Percentiles rank a stretch among this genome's conserved stretches.
These are phyloP conservation scores for Plebejus anna DNA, from an alignment of 2,888 invertebrate species.

Conservation along the genomic window DNA sequence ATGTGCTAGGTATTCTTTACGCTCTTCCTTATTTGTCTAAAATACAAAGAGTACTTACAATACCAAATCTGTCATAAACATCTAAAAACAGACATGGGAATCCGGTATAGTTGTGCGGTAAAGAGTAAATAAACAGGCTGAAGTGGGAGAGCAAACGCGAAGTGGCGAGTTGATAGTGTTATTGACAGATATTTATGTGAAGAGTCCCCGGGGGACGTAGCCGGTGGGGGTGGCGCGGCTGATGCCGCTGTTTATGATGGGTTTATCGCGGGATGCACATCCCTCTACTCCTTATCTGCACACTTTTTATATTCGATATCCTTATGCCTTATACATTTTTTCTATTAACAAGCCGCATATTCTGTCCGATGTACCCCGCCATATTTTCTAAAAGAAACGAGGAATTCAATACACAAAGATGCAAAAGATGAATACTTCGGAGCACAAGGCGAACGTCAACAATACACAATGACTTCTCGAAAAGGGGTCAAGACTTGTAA, in stretches of 20 bases:
- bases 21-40: too few species aligned
- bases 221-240: background rate
- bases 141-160: slow-evolving; percentile 6
- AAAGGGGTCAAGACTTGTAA: slow-evolving; percentile 13
- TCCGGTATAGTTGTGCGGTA: background rate
- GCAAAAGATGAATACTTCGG: background rate
- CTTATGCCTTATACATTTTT: background rate
- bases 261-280: slow-evolving; percentile 20
- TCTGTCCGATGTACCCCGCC: background rate
- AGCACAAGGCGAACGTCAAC: slow-evolving; percentile 5
- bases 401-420: background rate
- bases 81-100: background rate
- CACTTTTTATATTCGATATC: background rate
- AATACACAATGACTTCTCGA: slow-evolving; percentile 9
- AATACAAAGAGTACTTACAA: background rate
- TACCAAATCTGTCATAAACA: background rate
- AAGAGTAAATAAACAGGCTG: background rate
- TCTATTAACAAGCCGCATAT: background rate
- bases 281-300: background rate
- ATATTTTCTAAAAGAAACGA: background rate
- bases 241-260: slow-evolving; percentile 22
- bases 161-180: slow-evolving; percentile 22
- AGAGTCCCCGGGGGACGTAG: background rate
- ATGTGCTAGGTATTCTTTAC: too few species aligned
- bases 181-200: slow-evolving; percentile 28